Conservation (phyloP, 2,888 invertebrate species). For the Ophioninae sp. region DNA sequence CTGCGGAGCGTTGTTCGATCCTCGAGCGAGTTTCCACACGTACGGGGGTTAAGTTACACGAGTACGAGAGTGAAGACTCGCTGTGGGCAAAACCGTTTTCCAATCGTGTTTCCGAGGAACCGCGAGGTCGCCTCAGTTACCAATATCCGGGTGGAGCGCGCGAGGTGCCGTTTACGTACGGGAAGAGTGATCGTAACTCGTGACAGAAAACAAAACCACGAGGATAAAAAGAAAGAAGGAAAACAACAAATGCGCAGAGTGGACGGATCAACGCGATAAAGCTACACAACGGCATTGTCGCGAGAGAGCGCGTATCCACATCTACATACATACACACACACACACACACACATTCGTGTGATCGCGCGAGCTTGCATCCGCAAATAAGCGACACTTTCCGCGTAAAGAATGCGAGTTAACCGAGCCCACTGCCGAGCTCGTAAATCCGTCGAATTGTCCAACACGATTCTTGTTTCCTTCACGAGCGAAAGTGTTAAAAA, state of each 20-base stretch:
- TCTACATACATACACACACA: no score
- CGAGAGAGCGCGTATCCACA: neutral
- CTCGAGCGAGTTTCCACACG: neutral
- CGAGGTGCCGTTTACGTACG: neutral
- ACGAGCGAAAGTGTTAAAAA: neutral
- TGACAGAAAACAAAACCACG: neutral
- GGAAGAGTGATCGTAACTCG: neutral
- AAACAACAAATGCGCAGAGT: slow-evolving; percentile 26
- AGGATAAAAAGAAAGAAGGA: neutral
- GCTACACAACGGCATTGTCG: neutral
- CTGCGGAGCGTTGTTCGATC: neutral
- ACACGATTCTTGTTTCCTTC: neutral
- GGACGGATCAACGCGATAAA: slow-evolving; percentile 20
- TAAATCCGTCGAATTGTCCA: neutral
- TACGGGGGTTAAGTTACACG: neutral
- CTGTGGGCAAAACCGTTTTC: neutral
- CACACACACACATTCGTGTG: neutral
- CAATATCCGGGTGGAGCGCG: neutral
- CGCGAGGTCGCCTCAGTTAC: slow-evolving; percentile 2
- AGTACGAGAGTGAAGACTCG: neutral
- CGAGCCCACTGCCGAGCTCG: neutral
- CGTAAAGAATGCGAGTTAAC: slow-evolving; percentile 2
- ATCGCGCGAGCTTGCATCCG: neutral
- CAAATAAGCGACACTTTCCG: slow-evolving; percentile 10
- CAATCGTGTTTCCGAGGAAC: neutral